Conservation (phyloP, 2,113 vertebrate genomes). For the zebrafish (Danio rerio) region DNA sequence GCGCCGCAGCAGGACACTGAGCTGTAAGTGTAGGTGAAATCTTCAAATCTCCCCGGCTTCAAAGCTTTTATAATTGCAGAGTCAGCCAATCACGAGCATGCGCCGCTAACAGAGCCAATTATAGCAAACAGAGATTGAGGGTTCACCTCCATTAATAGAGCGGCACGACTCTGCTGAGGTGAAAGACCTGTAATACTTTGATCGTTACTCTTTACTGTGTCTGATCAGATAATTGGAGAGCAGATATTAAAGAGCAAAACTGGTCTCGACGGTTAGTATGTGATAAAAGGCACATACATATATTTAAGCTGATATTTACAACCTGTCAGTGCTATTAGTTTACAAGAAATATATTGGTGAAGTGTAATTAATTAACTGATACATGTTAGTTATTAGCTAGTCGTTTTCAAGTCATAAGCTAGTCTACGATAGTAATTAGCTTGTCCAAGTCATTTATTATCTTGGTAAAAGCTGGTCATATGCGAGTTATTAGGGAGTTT, state of each 20-base stretch:
- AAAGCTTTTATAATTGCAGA: slow-evolving; percentile 23
- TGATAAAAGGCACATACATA: too few relatives aligned
- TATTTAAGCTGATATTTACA: too few relatives aligned
- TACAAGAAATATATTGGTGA: too few relatives aligned
- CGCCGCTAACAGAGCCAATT: slow-evolving; percentile 18
- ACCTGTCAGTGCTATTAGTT: too few relatives aligned
- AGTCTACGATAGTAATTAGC: background rate
- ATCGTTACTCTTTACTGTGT: background rate
- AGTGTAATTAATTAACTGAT: too few relatives aligned
- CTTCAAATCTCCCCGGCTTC: slow-evolving; percentile 17
- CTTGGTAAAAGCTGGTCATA: too few relatives aligned
- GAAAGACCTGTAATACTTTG: background rate
- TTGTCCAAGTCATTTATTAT: too few relatives aligned
- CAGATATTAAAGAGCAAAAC: background rate
- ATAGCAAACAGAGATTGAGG: background rate
- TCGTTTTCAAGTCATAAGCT: background rate
- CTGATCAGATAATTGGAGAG: background rate
- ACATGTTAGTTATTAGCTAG: background rate
- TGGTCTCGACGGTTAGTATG: too few relatives aligned
- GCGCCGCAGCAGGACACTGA: background rate
- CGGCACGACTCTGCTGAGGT: background rate
- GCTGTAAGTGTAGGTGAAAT: slow-evolving; percentile 6
- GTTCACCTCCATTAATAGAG: slow-evolving; percentile 1
- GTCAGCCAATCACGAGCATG: background rate
- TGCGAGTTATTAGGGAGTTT: too few relatives aligned